Percentiles rank a stretch among this genome's conserved stretches.
Conservation (phyloP, 2,113 vertebrate genomes). For the Leuciscus idus region DNA sequence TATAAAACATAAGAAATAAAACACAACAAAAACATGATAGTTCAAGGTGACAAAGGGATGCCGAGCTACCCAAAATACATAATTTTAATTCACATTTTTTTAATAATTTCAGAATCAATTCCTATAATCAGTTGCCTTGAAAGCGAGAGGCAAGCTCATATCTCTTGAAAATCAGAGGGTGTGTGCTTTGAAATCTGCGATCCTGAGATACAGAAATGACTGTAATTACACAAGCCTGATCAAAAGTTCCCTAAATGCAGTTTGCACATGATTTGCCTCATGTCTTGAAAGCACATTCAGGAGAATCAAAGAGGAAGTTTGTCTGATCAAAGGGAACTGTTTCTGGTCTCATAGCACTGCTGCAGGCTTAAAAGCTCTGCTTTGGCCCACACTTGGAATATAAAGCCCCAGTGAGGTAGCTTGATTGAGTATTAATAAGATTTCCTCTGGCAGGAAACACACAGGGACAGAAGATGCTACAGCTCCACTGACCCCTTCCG, state of each 20-base stretch:
- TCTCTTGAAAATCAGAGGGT: constrained; percentile 17
- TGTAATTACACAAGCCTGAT: constrained; percentile 11
- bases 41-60: background rate
- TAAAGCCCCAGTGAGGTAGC: constrained; percentile 13
- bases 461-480: constrained; percentile 48
- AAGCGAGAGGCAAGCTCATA: background rate
- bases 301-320: constrained; percentile 22
- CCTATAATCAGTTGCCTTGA: background rate
- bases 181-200: background rate
- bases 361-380: constrained; percentile 14
- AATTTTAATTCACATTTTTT: background rate
- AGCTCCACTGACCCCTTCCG: constrained; percentile 40
- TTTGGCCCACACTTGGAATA: constrained; percentile 10
- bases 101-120: background rate
- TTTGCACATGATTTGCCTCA: constrained; percentile 1
- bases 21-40: background rate
- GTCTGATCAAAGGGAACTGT: constrained; percentile 31
- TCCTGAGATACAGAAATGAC: constrained; percentile 50
- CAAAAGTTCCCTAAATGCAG: constrained; percentile 17
- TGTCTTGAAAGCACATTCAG: constrained; percentile 18
- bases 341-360: constrained; percentile 22
- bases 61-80: background rate
- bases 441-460: constrained; percentile 39
- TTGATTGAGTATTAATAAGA: constrained; percentile 41
- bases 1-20: background rate